Base-by-base conservation (phyloP, 1,140 invertebrate genomes). In the Odontomachus brunneus region DNA sequence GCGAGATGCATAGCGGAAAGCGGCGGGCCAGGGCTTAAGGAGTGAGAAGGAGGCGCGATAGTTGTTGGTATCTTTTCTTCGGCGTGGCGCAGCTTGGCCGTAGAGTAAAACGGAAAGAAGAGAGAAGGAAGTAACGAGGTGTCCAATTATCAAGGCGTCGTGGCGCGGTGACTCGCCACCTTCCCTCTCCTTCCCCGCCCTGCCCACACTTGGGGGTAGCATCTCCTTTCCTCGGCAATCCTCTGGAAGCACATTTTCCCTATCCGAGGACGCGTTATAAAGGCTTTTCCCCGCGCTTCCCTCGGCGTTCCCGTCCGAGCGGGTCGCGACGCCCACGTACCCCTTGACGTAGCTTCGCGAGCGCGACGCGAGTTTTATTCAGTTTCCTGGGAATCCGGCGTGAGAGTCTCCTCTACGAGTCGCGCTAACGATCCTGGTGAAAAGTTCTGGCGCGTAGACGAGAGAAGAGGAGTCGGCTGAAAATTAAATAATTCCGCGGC, bases 121-220 rank as follows among this genome's bases (percentile, higher is more conserved):
- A 74, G 38, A 63, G 78, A 78, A 82, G 29, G 84, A 82, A 88
- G 82, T 86, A 91, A 91, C 89, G 89, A 91, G 89, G 89, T 86
- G 84, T 90, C 91, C 91, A 91, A 91, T 91, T 91, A 91, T 90
- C 86, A 90, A 88, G 82, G 89, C 89, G 87, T 82, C 78, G 82
- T 69, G 74, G 74, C 83, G 26, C 53, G 60, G 73, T 66, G 76
- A 83, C 87, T 76, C 48, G 69, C 62, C 53, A 15, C n/a, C 29
- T 53, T 5, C 19, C 44, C 66, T 62, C 33, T n/a, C n/a, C n/a
- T n/a, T n/a, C n/a, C n/a, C 14, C 22, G 22, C 12, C 24, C 26
- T 33, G 2, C 29, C 5, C 2, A 33, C 29, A 2, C 29, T 2
- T 3, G 29, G 17, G 15, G 49, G 24, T n/a, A 53, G 33, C 84